phyloP scores from a whole-genome alignment of 2,113 vertebrate species.

The Mesembrinibis cayennensis region DNA sequence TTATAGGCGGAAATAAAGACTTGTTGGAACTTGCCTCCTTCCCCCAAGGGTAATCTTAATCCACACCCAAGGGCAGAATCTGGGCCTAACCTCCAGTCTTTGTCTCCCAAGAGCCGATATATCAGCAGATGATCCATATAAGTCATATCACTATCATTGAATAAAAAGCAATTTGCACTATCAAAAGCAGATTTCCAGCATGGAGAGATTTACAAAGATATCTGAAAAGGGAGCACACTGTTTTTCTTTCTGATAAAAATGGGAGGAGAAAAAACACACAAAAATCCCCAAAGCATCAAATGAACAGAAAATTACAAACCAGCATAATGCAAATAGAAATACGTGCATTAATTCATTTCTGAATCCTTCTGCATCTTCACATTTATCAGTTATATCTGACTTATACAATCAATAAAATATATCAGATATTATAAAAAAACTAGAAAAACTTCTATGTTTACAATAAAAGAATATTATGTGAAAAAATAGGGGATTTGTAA shows the following conservation, averaged over 20 bases:
- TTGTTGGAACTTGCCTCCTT: conserved; percentile 26
- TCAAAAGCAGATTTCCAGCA: not conserved
- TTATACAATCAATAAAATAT: not conserved
- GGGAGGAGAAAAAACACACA: not conserved
- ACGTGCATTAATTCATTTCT: not conserved
- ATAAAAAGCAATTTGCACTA: conserved; percentile 8
- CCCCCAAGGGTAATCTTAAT: not conserved
- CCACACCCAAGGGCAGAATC: conserved; percentile 30
- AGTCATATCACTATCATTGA: not conserved
- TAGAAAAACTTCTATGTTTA: not conserved
- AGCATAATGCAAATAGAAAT: not conserved
- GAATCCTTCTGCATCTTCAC: not conserved
- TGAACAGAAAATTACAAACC: not conserved
- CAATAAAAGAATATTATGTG: not conserved
- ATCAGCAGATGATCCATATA: not conserved
- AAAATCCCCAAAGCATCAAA: not conserved
- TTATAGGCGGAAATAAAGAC: conserved; percentile 59
- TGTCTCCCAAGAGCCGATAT: not conserved
- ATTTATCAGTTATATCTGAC: not conserved
- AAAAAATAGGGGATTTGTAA: not conserved
- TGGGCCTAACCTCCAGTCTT: not conserved
- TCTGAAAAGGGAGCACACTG: not conserved
- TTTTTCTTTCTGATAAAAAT: not conserved
- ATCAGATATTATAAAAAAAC: not conserved
- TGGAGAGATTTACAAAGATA: not conserved